Evolutionary conservation across 2,888 invertebrate species (phyloP), one percentile per base, ranked within the genome.

Genomic region (Caenorhabditis wallacei): DNA sequence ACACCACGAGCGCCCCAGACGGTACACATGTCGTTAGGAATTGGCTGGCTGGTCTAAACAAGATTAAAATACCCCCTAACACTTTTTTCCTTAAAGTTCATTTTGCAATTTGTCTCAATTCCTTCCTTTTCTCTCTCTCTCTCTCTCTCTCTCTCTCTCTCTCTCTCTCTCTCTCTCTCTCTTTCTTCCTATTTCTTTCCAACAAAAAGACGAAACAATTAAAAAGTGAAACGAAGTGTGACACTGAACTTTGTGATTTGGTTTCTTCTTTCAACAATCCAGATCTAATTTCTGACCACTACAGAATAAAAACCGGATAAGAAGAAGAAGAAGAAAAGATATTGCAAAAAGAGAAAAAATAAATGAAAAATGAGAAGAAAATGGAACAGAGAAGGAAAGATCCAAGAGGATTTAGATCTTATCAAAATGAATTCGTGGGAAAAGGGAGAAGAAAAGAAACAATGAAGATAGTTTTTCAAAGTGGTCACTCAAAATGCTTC

Each of bases 191-290:
- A 18, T 48, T 48, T 48, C 18, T 48, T 48, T 18, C 46, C 46
- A 40, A 2, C 16, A 40, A 48, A 48, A 48, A 48, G 46, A 18
- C n/a, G 7, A 20, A 30, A 13, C 22, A 18, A 64, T 64, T 66
- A 66, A 53, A 66, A 66, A 66, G 66, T 40, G 53, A 64, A 64
- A 64, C 24, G 22, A 43, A 8, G 30, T 64, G 48, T 64, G 64
- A 51, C 64, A 51, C 64, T 64, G 64, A 64, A 51, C 64, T 64
- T 64, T 64, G 64, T 64, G 64, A 64, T 64, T 64, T 51, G 48
- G 48, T 64, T 40, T 51, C n/a, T n/a, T n/a, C n/a, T n/a, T n/a
- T n/a, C 30, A 30, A 30, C 30, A 30, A 30, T 30, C 30, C 30
- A 30, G 30, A 30, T 30, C 30, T 30, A 30, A 24, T 43, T 43